Evolutionary conservation across 2,888 invertebrate species (phyloP).

Genomic region (Adineta ricciae): DNA sequence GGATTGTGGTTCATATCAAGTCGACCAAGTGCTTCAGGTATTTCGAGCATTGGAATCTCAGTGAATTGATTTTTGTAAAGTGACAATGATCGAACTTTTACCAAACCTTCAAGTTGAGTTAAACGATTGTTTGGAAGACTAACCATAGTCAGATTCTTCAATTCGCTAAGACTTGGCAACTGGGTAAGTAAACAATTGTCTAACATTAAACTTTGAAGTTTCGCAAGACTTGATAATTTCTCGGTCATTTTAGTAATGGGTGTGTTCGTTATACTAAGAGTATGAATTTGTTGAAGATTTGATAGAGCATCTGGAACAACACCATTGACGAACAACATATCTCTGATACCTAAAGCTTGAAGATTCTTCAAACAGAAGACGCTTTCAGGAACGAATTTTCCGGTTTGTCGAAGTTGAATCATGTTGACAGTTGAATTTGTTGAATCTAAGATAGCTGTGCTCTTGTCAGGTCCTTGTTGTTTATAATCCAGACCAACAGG

Average conservation of each 20-base stretch:
- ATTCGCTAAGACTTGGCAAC: neutral
- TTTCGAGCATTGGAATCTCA: neutral
- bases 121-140: neutral
- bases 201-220: neutral
- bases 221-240: neutral
- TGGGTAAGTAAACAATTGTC: neutral
- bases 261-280: neutral
- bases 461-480: neutral
- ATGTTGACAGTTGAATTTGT: neutral
- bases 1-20: neutral
- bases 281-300: constrained; percentile 2
- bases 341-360: neutral
- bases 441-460: neutral
- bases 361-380: neutral
- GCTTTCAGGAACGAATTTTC: neutral
- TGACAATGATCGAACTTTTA: neutral
- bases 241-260: neutral
- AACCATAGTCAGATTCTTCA: neutral
- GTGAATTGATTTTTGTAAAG: neutral
- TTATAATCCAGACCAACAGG: neutral
- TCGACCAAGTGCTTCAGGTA: neutral
- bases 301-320: neutral
- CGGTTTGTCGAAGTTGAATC: constrained; percentile 5
- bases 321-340: neutral
- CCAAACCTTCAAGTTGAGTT: neutral